A percentile compares a stretch with the other conserved stretches of the same genome.
These are phyloP conservation scores for Choloepus hoffmanni DNA, from an alignment of 2,113 vertebrate species.

Conservation along the genomic window DNA sequence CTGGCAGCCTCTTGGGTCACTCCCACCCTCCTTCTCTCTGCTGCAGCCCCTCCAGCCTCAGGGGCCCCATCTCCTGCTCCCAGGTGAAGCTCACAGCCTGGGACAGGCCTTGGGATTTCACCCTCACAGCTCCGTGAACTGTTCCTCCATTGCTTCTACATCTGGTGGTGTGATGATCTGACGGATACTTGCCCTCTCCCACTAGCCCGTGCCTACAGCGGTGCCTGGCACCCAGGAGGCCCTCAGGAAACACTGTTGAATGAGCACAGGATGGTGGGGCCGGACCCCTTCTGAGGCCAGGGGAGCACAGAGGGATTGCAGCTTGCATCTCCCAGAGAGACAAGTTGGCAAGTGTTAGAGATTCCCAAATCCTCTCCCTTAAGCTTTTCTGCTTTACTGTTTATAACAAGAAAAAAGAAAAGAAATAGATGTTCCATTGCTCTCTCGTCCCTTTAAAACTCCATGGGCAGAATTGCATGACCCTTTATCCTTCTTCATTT, in stretches of 20 bases:
- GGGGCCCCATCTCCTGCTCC: no score
- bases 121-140: neutral
- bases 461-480: no score
- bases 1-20: neutral
- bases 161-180: neutral
- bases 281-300: no score
- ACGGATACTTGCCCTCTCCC: neutral
- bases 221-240: no score
- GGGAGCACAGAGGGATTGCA: no score
- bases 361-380: neutral
- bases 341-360: rapidly evolving
- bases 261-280: neutral
- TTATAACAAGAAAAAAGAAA: no score
- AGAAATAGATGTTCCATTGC: neutral
- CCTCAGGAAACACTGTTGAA: no score
- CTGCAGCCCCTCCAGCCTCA: neutral
- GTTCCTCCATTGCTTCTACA: neutral
- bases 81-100: no score
- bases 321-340: neutral
- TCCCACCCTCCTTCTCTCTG: neutral
- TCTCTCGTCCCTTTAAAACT: no score
- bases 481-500: neutral
- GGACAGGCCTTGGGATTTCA: no score
- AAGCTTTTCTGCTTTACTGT: neutral
- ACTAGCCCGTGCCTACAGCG: neutral